phyloP scores from a whole-genome alignment of 2,797 vertebrate species.

The Danio choprae region DNA sequence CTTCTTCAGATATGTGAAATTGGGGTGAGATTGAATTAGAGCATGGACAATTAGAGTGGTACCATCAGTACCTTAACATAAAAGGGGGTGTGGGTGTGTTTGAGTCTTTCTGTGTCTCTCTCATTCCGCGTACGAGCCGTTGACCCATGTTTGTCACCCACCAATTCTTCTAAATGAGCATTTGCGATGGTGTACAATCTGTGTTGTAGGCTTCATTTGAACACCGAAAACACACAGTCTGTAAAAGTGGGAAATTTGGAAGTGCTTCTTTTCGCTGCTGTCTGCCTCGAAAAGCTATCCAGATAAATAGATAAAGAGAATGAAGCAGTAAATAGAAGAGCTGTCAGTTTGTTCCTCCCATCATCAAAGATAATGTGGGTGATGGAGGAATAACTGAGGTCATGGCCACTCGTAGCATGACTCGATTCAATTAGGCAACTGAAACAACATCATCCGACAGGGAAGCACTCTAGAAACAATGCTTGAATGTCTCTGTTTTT shows the following conservation, averaged over 20 bases:
- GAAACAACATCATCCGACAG: background rate
- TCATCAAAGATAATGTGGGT: background rate
- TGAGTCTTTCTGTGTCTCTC: conserved; percentile 12
- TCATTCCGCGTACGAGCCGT: background rate
- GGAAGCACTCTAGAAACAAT: background rate
- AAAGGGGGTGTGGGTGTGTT: conserved; percentile 23
- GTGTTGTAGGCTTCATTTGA: background rate
- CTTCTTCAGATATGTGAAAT: conserved; percentile 75
- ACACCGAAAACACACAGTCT: background rate
- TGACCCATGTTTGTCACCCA: background rate
- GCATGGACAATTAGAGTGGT: conserved; percentile 76
- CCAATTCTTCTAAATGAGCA: background rate
- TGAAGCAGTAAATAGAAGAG: background rate
- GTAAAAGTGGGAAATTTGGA: background rate
- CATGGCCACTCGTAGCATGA: background rate
- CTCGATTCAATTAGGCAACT: background rate
- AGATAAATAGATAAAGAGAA: conserved; percentile 2
- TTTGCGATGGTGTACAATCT: background rate
- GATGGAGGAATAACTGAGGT: background rate
- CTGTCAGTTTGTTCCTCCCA: background rate
- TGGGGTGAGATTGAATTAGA: conserved; percentile 82
- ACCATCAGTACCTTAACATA: conserved; percentile 60
- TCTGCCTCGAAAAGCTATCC: conserved; percentile 11
- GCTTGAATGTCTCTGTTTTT: background rate
- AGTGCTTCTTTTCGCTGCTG: background rate